phyloP scores from a whole-genome alignment of 2,113 vertebrate species.

The Syrmaticus mikado region DNA sequence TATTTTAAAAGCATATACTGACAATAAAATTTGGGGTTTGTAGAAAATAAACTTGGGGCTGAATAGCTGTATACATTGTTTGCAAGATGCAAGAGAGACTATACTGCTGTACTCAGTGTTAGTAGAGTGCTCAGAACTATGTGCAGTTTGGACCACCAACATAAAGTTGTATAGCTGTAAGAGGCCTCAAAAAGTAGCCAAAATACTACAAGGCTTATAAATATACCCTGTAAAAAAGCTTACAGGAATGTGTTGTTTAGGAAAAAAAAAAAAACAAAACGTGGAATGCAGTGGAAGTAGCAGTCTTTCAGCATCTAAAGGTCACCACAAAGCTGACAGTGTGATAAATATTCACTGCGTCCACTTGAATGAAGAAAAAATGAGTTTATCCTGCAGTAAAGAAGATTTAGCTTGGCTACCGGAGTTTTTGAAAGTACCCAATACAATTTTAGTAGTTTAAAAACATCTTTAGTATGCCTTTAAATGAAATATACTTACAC shows the following conservation, averaged over 20 bases:
- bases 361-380: not conserved
- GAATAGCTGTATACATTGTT: not conserved
- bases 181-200: not conserved
- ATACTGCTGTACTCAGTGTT: not conserved
- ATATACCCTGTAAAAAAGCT: not conserved
- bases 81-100: not conserved
- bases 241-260: not conserved
- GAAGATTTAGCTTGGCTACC: slow-evolving; percentile 8
- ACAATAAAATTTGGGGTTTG: not conserved
- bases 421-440: not conserved
- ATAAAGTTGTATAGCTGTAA: not conserved
- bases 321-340: not conserved
- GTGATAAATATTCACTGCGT: not conserved
- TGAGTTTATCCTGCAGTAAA: not conserved
- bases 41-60: not conserved
- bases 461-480: not conserved
- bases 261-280: not conserved
- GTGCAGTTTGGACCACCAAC: not conserved
- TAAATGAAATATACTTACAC: not conserved
- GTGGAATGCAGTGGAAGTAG: not conserved
- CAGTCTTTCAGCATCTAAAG: not conserved
- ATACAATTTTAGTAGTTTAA: not conserved
- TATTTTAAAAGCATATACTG: not conserved
- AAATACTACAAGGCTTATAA: not conserved
- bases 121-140: not conserved